Evolutionary conservation across 1,140 invertebrate genomes (phyloP).

Genomic region (Ctenoplectra terminalis): DNA sequence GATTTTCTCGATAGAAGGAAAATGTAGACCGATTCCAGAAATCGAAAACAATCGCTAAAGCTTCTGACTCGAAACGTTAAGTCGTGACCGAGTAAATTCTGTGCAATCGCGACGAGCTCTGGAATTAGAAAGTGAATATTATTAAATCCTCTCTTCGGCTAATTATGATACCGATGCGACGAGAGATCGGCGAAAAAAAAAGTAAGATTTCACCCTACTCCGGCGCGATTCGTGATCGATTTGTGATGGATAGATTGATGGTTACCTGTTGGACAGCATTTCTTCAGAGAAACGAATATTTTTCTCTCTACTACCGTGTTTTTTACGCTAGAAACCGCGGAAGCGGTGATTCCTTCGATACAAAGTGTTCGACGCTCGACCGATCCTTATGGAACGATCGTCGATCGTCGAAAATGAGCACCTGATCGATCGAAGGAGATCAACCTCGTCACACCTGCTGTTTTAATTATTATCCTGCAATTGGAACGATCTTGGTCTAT

Average conservation of each 20-base stretch:
- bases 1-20: no score
- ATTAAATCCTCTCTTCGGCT: slow-evolving; percentile 10
- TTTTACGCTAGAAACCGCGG: not conserved
- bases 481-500: not conserved
- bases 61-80: not conserved
- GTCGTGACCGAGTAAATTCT: slow-evolving; percentile 3
- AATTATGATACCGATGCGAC: slow-evolving; percentile 43
- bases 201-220: no score
- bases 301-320: not conserved
- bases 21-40: not conserved
- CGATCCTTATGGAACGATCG: not conserved
- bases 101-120: slow-evolving; percentile 1
- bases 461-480: slow-evolving; percentile 19
- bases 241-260: slow-evolving; percentile 7
- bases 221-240: slow-evolving; percentile 14
- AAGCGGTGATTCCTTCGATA: not conserved
- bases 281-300: not conserved
- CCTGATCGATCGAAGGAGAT: slow-evolving; percentile 3
- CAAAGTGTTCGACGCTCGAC: not conserved
- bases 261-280: not conserved
- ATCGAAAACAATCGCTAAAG: not conserved
- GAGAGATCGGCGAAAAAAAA: no score
- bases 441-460: slow-evolving; percentile 15
- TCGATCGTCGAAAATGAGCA: not conserved
- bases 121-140: slow-evolving; percentile 46